Base-by-base conservation (phyloP, 2,113 vertebrate species). In the Nannobrachium achirus region DNA sequence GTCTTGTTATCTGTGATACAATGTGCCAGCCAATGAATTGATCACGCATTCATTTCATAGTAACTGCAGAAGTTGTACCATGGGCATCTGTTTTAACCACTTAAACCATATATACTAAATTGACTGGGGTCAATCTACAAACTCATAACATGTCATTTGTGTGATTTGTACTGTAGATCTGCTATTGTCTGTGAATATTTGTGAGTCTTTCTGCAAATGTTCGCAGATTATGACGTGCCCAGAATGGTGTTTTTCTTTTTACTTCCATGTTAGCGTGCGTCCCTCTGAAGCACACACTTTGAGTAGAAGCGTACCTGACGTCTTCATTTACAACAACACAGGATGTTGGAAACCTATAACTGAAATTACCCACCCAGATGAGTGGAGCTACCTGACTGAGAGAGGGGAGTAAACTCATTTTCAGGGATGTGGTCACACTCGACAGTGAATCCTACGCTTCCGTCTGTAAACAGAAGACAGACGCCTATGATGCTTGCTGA, bases 341-440 rank as follows among this genome's bases (percentile, higher is more conserved):
- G 18, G 41, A 40, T 71, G 73, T 65, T 65, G 62, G 62, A 38
- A 71, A 69, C 58, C 69, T 68, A 53, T 69, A 73, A 83, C 73
- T 80, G 48, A 81, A 74, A 85, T 75, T 72, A 71, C 62, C 25
- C 62, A 73, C 45, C 49, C 69, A 70, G 68, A 75, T 82, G 74
- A 78, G 49, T 64, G 58, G 48, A 76, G 63, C 56, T 58, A 68
- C 61, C 64, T 77, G 59, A 55, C 63, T 66, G 13, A 61, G 44
- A 65, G 16, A 72, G 60, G 45, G 59, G 62, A 48, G 52, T 63
- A 74, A 78, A 69, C 51, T 76, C 41, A 73, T 78, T 79, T 78
- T 67, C 68, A 76, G 66, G 53, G 56, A 48, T 69, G 13, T 67
- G 55, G 59, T 82, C 70, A 73, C 73, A 66, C 56, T 44, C 10